These are phyloP conservation scores for Drosophila ironensis DNA, from an alignment of 1,140 invertebrate species.

Conservation along the genomic window DNA sequence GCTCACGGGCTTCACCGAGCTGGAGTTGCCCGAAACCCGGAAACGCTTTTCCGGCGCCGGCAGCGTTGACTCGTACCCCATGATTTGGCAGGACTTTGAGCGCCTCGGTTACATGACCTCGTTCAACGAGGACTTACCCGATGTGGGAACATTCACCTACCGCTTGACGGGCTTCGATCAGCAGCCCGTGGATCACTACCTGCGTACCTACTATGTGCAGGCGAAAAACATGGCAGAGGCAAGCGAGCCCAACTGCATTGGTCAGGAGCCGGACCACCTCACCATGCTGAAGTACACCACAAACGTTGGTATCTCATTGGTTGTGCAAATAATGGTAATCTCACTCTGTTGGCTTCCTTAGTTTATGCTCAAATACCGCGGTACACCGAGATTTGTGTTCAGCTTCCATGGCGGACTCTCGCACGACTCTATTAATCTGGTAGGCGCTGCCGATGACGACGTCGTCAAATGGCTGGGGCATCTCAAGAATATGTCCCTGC, in stretches of 20 bases:
- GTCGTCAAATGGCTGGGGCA: slow-evolving; percentile 85
- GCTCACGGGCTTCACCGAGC: slow-evolving; percentile 93
- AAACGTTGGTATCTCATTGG: slow-evolving; percentile 87
- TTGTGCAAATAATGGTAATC: too few relatives aligned
- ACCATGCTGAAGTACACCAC: slow-evolving; percentile 85
- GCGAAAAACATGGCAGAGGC: slow-evolving; percentile 82
- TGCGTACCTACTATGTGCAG: slow-evolving; percentile 90
- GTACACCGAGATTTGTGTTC: slow-evolving; percentile 90
- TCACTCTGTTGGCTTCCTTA: slow-evolving; percentile 59
- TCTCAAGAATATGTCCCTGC: slow-evolving; percentile 84
- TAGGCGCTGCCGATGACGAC: slow-evolving; percentile 90
- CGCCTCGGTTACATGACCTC: slow-evolving; percentile 88
- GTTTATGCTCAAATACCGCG: slow-evolving; percentile 84
- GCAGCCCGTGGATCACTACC: slow-evolving; percentile 95
- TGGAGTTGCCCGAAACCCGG: slow-evolving; percentile 93
- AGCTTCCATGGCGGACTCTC: slow-evolving; percentile 95
- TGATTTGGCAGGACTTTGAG: slow-evolving; percentile 91
- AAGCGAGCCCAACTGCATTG: slow-evolving; percentile 88
- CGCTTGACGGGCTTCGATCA: slow-evolving; percentile 93
- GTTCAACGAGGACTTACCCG: slow-evolving; percentile 93
- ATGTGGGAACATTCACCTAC: slow-evolving; percentile 94
- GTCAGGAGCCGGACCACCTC: slow-evolving; percentile 89
- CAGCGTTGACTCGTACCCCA: slow-evolving; percentile 90
- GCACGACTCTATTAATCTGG: slow-evolving; percentile 91
- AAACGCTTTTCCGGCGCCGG: slow-evolving; percentile 86